These are phyloP conservation scores for Polypedilum vanderplanki DNA, from an alignment of 1,140 invertebrate species.

Conservation along the genomic window DNA sequence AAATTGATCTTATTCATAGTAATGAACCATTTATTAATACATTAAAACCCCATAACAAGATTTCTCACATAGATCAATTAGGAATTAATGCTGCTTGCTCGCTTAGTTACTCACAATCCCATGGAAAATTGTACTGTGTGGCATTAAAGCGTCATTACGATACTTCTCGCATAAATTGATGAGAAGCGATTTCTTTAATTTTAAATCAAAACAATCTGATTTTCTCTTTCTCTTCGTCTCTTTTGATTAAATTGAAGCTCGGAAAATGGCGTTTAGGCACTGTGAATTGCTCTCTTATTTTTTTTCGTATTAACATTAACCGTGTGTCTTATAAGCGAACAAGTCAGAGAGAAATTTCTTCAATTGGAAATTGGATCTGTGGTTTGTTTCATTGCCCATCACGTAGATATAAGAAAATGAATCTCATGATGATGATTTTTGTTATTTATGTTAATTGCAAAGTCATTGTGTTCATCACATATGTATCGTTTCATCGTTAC, in stretches of 20 bases:
- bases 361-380: slow-evolving; percentile 18
- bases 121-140: background rate
- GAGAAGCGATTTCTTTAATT: slow-evolving; percentile 18
- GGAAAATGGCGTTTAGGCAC: slow-evolving; percentile 4
- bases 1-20: background rate
- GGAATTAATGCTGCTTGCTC: background rate
- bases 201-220: slow-evolving; percentile 19
- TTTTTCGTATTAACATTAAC: no score
- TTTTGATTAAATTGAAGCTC: slow-evolving; percentile 19
- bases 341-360: no score
- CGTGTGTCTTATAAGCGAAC: background rate
- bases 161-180: background rate
- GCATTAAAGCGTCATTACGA: background rate
- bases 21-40: background rate
- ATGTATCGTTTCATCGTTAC: no score
- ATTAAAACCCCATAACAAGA: background rate
- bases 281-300: background rate
- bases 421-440: no score
- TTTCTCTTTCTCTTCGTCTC: background rate
- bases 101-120: background rate
- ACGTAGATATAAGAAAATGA: no score
- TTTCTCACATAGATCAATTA: background rate
- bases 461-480: no score
- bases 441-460: no score
- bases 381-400: background rate